Evolutionary conservation across 1,140 invertebrate genomes (phyloP), one percentile per base, ranked within the genome.

Genomic region (Hycleus cichorii): DNA sequence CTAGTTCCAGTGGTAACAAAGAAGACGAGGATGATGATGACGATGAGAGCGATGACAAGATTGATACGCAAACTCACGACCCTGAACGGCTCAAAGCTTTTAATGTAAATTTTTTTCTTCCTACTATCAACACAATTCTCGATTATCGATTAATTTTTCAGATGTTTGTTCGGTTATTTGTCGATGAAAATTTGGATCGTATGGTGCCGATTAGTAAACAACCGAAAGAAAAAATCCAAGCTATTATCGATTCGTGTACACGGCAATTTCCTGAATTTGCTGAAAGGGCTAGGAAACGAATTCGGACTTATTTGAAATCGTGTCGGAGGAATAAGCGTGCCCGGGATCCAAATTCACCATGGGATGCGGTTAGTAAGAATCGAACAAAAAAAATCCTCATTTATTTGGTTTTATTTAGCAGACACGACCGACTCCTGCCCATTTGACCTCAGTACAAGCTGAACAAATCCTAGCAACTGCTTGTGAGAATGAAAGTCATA

Each of bases 131-230:
- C 47, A 26, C 6, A 25, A 25, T 10, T 32, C 47, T 48, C 24
- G 47, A 24, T 50, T 18, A n/a, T 18, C 26, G 2, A 25, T 54
- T 47, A 1, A 45, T 52, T 57, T 48, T 53, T 43, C 82, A 97
- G 93, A 97, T 97, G 94, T 97, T 97, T 76, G 93, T 97, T 39
- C 85, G 95, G 32, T 80, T 97, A 50, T 97, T 97, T 76, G 95
- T 97, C 43, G 95, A 97, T 74, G 95, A 97, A 79, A 97, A 97
- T 74, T 78, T 97, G 64, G 94, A 97, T 71, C 83, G 95, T 69
- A 94, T 95, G 77, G 92, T 97, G 58, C 95, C 95, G 49, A 97
- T 97, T 69, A 96, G 93, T 27, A 95, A 96, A 73, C 95, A 97
- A 76, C 94, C 95, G 3, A 97, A 97, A 74, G 94, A 97, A 73